Evolutionary conservation across 2,797 vertebrate genomes (phyloP).

Genomic region (Pangasius macronema): DNA sequence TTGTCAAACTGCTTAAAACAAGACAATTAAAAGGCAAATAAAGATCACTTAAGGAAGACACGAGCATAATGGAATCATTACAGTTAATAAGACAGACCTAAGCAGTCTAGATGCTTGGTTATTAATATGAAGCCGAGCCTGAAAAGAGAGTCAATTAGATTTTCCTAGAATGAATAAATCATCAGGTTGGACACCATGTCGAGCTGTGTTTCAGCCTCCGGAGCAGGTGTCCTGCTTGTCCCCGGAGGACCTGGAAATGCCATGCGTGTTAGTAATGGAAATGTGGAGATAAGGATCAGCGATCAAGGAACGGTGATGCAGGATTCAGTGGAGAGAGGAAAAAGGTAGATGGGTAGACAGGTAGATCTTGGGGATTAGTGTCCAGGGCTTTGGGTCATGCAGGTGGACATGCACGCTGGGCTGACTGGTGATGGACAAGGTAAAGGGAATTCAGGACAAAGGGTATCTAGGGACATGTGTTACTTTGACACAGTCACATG

Average conservation of each 20-base stretch:
- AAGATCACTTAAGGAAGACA: background rate
- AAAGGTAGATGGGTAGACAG: background rate
- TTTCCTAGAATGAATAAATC: slow-evolving; percentile 18
- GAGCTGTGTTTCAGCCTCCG: background rate
- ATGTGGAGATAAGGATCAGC: slow-evolving; percentile 30
- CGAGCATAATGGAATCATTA: background rate
- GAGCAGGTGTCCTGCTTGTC: slow-evolving; percentile 30
- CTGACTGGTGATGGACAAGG: background rate
- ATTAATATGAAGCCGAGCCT: slow-evolving; percentile 11
- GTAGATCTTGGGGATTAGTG: slow-evolving; percentile 10
- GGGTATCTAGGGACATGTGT: background rate
- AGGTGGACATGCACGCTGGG: slow-evolving; percentile 11
- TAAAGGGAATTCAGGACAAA: background rate
- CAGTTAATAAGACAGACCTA: background rate
- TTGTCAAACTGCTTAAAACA: background rate
- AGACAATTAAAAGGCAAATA: background rate
- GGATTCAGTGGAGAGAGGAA: slow-evolving; percentile 2
- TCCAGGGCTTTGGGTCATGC: slow-evolving; percentile 12
- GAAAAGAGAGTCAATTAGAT: slow-evolving; percentile 17
- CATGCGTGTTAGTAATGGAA: slow-evolving; percentile 43
- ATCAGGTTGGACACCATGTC: background rate
- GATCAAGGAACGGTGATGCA: slow-evolving; percentile 25
- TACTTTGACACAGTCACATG: background rate
- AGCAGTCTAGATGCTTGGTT: background rate
- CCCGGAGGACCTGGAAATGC: slow-evolving; percentile 22